phyloP scores from a whole-genome alignment of 1,140 invertebrate genomes.

The Drosophila nigromelanica region DNA sequence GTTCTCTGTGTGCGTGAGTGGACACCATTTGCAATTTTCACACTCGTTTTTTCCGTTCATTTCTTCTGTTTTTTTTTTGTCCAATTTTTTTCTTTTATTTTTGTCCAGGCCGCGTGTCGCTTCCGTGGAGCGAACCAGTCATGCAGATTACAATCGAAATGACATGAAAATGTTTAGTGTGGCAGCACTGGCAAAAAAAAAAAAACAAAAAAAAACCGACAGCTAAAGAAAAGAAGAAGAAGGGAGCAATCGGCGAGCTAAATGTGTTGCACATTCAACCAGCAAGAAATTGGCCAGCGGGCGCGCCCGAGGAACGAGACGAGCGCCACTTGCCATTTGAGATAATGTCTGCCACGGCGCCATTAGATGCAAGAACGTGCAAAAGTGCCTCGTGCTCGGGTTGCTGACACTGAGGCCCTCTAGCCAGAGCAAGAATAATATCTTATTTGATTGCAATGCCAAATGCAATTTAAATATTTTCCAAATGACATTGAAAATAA shows the following conservation, averaged over 20 bases:
- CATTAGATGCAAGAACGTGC: conserved; percentile 39
- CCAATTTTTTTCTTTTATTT: conserved; percentile 23
- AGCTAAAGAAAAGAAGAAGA: background rate
- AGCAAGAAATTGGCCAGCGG: conserved; percentile 65
- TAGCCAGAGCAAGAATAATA: conserved; percentile 33
- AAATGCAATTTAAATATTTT: conserved; percentile 76
- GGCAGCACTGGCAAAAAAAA: conserved; percentile 54
- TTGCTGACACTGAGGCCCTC: background rate
- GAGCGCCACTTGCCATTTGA: conserved; percentile 53
- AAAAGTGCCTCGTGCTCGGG: conserved; percentile 12
- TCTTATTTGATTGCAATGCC: conserved; percentile 70
- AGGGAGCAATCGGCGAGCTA: conserved; percentile 12
- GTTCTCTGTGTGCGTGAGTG: conserved; percentile 64
- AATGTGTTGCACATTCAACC: conserved; percentile 73
- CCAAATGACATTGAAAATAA: conserved; percentile 31
- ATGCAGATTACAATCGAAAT: conserved; percentile 83
- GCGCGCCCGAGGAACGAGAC: conserved; percentile 20
- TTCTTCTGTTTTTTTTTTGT: conserved; percentile 3
- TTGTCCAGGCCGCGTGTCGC: conserved; percentile 16
- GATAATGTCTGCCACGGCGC: conserved; percentile 69
- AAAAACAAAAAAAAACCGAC: conserved; percentile 1
- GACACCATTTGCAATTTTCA: conserved; percentile 82
- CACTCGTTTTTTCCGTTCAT: conserved; percentile 54
- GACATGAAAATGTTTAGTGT: conserved; percentile 83
- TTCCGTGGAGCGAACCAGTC: conserved; percentile 59